These are phyloP conservation scores for Forbesichthys papilliferus DNA, from an alignment of 2,113 vertebrate species.

Conservation along the genomic window DNA sequence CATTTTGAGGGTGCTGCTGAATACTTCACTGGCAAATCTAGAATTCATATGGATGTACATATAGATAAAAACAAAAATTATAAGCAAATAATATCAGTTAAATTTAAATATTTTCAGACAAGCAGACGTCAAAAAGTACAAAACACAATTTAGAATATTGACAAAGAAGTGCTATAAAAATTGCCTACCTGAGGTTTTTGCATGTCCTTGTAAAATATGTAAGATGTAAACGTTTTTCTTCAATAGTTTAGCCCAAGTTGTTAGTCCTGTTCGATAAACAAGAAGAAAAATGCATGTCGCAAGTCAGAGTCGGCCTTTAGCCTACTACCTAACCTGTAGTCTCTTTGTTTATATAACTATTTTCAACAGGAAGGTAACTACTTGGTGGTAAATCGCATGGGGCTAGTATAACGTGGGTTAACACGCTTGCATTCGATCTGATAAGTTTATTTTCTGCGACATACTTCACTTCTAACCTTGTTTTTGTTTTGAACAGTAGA, in stretches of 20 bases:
- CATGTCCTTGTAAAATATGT: constrained; percentile 58
- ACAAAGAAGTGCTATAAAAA: background rate
- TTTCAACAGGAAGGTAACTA: constrained; percentile 40
- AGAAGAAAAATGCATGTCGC: constrained; percentile 61
- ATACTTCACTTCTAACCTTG: constrained; percentile 1
- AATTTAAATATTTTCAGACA: background rate
- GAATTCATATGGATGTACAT: too few relatives aligned
- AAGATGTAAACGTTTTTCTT: constrained; percentile 50
- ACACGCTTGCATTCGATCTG: background rate
- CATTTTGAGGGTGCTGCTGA: too few relatives aligned
- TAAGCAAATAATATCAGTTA: background rate
- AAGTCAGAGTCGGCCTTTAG: constrained; percentile 58
- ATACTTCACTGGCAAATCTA: too few relatives aligned
- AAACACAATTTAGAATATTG: background rate
- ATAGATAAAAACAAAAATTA: too few relatives aligned
- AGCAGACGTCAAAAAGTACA: background rate
- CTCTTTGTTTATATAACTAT: constrained; percentile 59
- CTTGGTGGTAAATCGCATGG: constrained; percentile 5
- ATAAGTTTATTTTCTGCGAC: background rate
- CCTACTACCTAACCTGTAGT: constrained; percentile 51
- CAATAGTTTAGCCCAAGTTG: constrained; percentile 50
- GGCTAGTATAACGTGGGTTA: background rate
- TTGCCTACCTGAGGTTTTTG: constrained; percentile 60
- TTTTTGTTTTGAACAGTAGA: background rate
- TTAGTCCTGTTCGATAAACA: constrained; percentile 68